phyloP scores from a whole-genome alignment of 2,113 vertebrate species.

The Pogonocichla stellata region DNA sequence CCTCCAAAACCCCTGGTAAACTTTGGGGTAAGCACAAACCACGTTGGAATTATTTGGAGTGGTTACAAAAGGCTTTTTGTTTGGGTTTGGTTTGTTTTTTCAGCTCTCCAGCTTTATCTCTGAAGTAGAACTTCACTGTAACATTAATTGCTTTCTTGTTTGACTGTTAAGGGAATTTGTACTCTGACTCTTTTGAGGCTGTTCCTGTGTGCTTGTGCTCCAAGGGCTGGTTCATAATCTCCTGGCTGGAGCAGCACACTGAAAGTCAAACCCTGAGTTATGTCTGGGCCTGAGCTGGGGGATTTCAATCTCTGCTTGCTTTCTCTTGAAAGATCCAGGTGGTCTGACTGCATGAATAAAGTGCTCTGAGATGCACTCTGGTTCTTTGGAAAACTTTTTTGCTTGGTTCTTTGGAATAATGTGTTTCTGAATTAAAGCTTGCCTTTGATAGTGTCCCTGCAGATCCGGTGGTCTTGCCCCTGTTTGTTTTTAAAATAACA shows the following conservation, averaged over 20 bases:
- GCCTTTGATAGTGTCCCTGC: background rate
- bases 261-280: background rate
- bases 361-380: background rate
- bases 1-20: background rate
- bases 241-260: background rate
- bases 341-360: background rate
- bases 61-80: background rate
- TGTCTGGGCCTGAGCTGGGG: background rate
- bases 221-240: background rate
- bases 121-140: background rate
- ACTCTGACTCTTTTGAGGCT: background rate
- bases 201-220: background rate
- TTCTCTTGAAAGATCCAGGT: background rate
- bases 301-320: background rate
- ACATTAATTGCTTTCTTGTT: background rate
- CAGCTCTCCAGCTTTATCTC: background rate
- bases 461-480: background rate
- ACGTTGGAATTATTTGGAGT: background rate
- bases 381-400: background rate
- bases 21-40: background rate
- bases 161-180: background rate
- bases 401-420: background rate
- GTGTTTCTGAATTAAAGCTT: background rate
- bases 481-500: constrained; percentile 23
- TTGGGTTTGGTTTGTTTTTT: background rate